Base-by-base conservation (phyloP, 2,888 invertebrate genomes). In the Drosophila mulleri region DNA sequence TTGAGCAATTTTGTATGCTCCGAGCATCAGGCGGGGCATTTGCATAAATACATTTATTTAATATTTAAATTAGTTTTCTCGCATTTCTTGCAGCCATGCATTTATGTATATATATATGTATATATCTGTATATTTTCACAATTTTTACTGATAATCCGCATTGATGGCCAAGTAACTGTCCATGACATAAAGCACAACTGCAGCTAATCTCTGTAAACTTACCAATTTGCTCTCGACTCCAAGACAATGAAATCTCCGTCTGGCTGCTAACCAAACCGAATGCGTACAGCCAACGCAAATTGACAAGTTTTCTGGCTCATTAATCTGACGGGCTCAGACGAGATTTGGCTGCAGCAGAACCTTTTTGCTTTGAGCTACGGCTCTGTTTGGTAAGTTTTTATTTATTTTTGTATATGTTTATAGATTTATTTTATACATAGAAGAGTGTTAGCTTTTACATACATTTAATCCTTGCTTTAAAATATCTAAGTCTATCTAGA, bases 41-140 rank as follows among this genome's bases (percentile, higher is more conserved):
- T 73, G 80, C 80, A 86, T 87, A 87, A 90, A 84, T 89, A 80
- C 80, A 77, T 80, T 82, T 89, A 84, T 88, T 88, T 82, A 89
- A 82, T 87, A 88, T 84, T 87, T 82, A 88, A 90, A 89, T 89
- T 78, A 82, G 84, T 75, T 82, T 69, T 74, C 69, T 74, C 52
- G 60, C 63, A 64, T 69, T 67, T 56, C 66, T 69, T 67, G 57
- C 63, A 82, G 71, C 56, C 84, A 78, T 83, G 78, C 83, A 86
- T 65, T 77, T 69, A 58, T 56, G 63, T 45, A 3, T 16, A 23
- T 23, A 23, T 9, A n/a, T 39, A 11, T 23, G 2, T 37, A 7
- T 32, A 20, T 35, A 35, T 11, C 6, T 48, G 5, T 48, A n/a
- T 18, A 14, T 29, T 16, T n/a, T 29, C 29, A 48, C 48, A 37